Conservation (phyloP, 2,888 invertebrate species). For the Myopa testacea region DNA sequence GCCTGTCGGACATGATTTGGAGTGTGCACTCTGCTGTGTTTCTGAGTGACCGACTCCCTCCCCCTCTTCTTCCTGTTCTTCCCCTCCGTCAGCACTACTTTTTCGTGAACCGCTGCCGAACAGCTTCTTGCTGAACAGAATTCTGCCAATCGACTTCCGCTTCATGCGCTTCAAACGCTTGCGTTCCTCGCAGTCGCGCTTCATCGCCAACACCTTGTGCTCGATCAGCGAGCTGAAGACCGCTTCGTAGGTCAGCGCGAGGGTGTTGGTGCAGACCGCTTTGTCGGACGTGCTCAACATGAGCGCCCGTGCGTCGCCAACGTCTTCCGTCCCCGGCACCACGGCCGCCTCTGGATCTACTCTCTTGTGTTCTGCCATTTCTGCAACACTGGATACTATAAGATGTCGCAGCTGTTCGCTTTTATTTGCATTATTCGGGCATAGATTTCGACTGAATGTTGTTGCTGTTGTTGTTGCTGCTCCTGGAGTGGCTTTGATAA, state of each 20-base stretch:
- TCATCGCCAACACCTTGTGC: conserved; percentile 68
- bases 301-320: conserved; percentile 34
- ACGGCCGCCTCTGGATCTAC: background rate
- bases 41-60: conserved; percentile 29
- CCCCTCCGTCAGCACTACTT: background rate
- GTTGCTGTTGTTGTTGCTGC: conserved; percentile 26
- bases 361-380: conserved; percentile 19
- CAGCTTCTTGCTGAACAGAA: conserved; percentile 62
- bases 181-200: conserved; percentile 67
- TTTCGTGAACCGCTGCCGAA: conserved; percentile 56
- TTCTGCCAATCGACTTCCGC: conserved; percentile 64
- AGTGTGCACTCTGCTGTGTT: too few species aligned
- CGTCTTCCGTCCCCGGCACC: background rate
- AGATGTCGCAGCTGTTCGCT: conserved; percentile 45
- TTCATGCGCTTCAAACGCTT: conserved; percentile 64
- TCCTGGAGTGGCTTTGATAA: conserved; percentile 4
- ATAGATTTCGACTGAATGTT: background rate
- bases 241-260: conserved; percentile 66
- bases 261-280: conserved; percentile 66
- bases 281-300: conserved; percentile 63
- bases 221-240: conserved; percentile 67
- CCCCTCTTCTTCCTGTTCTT: background rate
- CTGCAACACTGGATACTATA: conserved; percentile 42
- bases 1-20: background rate
- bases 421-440: conserved; percentile 55